Percentiles rank a stretch among this genome's conserved stretches.
Conservation (phyloP, 2,888 invertebrate species). For the Halictus quadricinctus region DNA sequence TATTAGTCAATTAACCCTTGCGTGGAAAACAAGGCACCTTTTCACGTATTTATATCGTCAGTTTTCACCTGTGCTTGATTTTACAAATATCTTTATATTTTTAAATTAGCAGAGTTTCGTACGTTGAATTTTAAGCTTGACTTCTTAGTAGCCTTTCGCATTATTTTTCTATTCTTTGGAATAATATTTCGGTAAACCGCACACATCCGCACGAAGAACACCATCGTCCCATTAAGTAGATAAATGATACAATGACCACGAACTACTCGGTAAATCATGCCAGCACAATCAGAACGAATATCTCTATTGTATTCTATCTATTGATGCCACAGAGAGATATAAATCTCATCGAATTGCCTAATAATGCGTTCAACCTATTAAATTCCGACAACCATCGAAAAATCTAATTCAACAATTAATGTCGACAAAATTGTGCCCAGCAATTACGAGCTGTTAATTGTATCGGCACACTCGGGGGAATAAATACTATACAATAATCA, state of each 20-base stretch:
- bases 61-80: background rate
- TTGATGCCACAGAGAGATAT: background rate
- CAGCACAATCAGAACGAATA: background rate
- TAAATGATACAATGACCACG: background rate
- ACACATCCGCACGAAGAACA: too few species aligned
- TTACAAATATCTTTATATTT: background rate
- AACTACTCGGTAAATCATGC: background rate
- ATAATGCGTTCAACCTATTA: background rate
- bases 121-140: too few species aligned
- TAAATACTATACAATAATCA: background rate
- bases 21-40: background rate
- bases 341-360: background rate
- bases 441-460: constrained; percentile 6
- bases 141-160: too few species aligned
- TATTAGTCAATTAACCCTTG: background rate
- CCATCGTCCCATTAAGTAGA: background rate
- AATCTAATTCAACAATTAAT: background rate
- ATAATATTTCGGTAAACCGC: too few species aligned
- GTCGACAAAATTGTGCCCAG: background rate
- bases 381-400: background rate
- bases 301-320: background rate
- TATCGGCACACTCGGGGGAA: background rate
- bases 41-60: background rate
- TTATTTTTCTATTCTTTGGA: too few species aligned
- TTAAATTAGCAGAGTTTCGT: too few species aligned